Conservation (phyloP, 2,113 vertebrate species). For the Lamprologus callipterus region DNA sequence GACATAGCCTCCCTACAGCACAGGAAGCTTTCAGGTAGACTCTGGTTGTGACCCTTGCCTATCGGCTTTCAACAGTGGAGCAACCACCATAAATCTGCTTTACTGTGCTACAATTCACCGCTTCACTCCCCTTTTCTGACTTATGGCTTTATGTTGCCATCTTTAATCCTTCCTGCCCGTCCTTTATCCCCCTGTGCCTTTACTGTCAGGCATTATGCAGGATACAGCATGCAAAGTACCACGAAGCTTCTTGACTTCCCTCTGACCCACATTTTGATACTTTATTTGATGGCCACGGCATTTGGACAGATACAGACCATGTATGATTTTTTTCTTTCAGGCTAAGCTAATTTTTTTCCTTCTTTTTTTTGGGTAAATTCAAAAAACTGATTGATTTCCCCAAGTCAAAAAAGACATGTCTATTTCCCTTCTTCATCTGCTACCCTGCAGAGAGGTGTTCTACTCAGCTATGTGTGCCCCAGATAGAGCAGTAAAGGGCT, state of each 20-base stretch:
- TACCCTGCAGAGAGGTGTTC: neutral
- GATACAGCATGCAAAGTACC: neutral
- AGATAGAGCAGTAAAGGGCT: neutral
- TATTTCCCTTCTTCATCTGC: neutral
- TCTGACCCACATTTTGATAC: slow-evolving; percentile 1
- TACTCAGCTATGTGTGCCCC: neutral
- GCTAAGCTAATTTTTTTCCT: neutral
- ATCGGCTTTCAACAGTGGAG: slow-evolving; percentile 26
- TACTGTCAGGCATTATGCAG: neutral
- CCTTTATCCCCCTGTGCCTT: neutral
- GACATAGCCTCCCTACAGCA: neutral
- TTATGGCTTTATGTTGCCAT: slow-evolving; percentile 38
- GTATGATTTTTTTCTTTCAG: neutral
- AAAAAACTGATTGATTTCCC: neutral
- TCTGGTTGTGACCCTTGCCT: slow-evolving; percentile 43
- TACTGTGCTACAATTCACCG: slow-evolving; percentile 36
- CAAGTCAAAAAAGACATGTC: neutral
- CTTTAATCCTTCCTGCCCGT: neutral
- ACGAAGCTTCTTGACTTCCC: slow-evolving; percentile 4
- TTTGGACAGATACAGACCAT: neutral
- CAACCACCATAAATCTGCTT: slow-evolving; percentile 48
- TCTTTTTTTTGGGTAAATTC: neutral
- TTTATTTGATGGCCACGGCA: neutral
- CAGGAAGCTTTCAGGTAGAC: slow-evolving; percentile 27
- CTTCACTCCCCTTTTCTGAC: slow-evolving; percentile 12